Conservation (phyloP, 2,888 invertebrate species). For the Eucera pruinosa region DNA sequence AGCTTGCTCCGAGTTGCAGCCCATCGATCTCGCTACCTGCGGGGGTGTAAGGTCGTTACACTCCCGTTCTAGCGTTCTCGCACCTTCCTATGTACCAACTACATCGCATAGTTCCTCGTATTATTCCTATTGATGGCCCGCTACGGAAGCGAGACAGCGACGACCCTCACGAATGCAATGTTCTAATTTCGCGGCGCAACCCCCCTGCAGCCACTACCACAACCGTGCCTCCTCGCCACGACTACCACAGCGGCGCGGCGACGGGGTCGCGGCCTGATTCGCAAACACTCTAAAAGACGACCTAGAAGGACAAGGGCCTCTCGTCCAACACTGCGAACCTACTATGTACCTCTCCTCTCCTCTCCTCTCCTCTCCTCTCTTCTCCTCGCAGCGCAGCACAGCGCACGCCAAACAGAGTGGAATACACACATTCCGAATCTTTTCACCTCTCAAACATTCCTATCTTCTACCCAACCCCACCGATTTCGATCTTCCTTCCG, state of each 20-base stretch:
- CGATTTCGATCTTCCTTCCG: background rate
- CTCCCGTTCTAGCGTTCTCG: no score
- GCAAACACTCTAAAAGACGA: slow-evolving; percentile 60
- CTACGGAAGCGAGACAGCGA: slow-evolving; percentile 43
- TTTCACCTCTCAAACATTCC: background rate
- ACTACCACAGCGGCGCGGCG: slow-evolving; percentile 30
- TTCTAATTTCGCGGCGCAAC: slow-evolving; percentile 64
- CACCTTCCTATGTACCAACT: slow-evolving; percentile 64
- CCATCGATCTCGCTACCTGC: slow-evolving; percentile 78
- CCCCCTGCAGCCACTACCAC: slow-evolving; percentile 35
- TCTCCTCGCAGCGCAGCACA: no score
- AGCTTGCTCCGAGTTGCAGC: slow-evolving; percentile 71
- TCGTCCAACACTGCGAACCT: slow-evolving; percentile 51
- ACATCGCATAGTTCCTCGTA: slow-evolving; percentile 71
- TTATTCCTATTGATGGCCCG: slow-evolving; percentile 74
- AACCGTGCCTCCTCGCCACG: slow-evolving; percentile 17
- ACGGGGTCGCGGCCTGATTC: slow-evolving; percentile 64
- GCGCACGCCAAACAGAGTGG: no score
- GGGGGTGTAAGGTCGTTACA: slow-evolving; percentile 77
- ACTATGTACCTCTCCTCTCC: slow-evolving; percentile 17
- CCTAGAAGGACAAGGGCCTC: slow-evolving; percentile 66
- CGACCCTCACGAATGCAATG: slow-evolving; percentile 65
- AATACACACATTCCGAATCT: slow-evolving; percentile 37
- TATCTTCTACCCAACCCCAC: no score
- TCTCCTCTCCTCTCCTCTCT: no score